Conservation (phyloP, 2,797 vertebrate species). For the Characodon lateralis region DNA sequence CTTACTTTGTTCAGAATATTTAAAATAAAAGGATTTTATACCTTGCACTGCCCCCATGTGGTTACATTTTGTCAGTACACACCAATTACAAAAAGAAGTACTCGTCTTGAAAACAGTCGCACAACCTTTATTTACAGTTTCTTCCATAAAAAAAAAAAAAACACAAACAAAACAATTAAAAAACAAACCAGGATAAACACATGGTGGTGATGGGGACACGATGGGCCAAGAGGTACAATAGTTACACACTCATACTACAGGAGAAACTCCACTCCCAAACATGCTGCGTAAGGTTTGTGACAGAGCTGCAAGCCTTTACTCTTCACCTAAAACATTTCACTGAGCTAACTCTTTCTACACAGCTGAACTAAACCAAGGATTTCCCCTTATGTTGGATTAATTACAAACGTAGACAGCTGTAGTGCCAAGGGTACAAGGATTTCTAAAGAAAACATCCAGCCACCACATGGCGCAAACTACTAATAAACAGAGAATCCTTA, state of each 20-base stretch:
- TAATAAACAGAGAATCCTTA: constrained; percentile 3
- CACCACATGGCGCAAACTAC: constrained; percentile 1
- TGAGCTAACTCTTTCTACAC: constrained; percentile 16
- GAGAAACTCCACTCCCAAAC: constrained; percentile 25
- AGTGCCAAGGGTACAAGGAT: neutral
- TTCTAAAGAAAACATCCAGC: constrained; percentile 15
- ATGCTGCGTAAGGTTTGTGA: constrained; percentile 12
- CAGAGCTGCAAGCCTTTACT: neutral
- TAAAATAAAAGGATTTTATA: neutral
- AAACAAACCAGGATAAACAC: constrained; percentile 23
- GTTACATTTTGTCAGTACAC: constrained; percentile 5
- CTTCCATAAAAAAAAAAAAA: constrained; percentile 57
- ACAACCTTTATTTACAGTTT: constrained; percentile 78
- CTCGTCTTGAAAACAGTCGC: constrained; percentile 63
- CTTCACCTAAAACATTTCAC: neutral
- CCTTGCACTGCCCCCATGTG: constrained; percentile 45
- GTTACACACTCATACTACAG: constrained; percentile 20
- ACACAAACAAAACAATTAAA: constrained; percentile 12
- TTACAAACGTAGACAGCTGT: constrained; percentile 1
- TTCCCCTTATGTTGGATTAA: neutral
- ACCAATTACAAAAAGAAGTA: neutral
- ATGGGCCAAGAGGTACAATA: constrained; percentile 6
- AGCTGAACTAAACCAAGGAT: constrained; percentile 19
- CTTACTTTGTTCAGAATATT: neutral
- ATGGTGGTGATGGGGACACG: constrained; percentile 1